Evolutionary conservation across 2,888 invertebrate species (phyloP), one percentile per base, ranked within the genome.

Genomic region (Cerastoderma edule): DNA sequence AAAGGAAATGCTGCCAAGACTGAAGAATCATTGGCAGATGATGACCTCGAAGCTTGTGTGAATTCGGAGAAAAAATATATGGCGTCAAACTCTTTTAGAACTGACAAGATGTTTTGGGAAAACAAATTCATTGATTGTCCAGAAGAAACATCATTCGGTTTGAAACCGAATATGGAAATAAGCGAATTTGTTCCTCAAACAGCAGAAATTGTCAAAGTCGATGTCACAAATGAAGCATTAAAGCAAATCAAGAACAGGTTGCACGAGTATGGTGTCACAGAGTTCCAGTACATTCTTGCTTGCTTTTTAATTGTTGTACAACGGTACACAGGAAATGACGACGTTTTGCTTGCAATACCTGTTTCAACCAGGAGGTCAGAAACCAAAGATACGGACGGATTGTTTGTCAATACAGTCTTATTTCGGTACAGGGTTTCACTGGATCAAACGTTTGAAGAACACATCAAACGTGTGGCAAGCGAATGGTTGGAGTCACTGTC

Each of bases 281-380:
- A 50, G 24, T 50, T 50, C 24, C 50, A 50, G 50, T 50, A 5
- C 24, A 10, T 50, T 22, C 22, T 50, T 13, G 50, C 50, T 10
- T 50, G 50, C 5, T 50, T 50, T 50, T n/a, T 50, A 10, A 10
- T 50, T 2, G 50, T 50, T 10, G 22, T 27, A n/a, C 50, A 50
- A 50, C 50, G 50, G 22, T 50, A 50, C 5, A 2, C 22, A 22
- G 24, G 2, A 50, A 50, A 50, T 1, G 50, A 50, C 2, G 50
- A 50, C 8, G 5, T 50, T 10, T 13, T 50, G 22, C 1, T 50
- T 1, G 50, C 50, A 50, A 27, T 50, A 13, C 50, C 50, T 22
- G 50, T 50, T 27, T 50, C 50, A 19, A 50, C 19, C 50, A 50
- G 50, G 24, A 50, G 5, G n/a, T 50, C 50, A 50, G 50, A 50